Evolutionary conservation across 2,888 invertebrate species (phyloP), one percentile per base, ranked within the genome.

Genomic region (Troides helena): DNA sequence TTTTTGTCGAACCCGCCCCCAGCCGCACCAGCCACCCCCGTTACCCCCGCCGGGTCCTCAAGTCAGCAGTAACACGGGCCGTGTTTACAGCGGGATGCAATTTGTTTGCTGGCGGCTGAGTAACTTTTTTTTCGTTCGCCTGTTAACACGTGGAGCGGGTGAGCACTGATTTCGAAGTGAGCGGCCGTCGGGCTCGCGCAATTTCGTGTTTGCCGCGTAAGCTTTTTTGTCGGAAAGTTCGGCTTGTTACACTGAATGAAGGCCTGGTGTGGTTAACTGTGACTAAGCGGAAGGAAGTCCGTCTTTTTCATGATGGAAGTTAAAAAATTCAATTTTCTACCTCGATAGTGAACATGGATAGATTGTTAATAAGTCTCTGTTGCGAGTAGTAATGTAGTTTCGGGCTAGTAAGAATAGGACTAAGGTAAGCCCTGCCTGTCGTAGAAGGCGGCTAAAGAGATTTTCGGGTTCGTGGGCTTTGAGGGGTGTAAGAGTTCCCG

Each of bases 1-100:
- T 83, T 86, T 87, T 86, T 83, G 78, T 76, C 74, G 66, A 77
- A 74, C 74, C 72, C n/a, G 23, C 23, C 21, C 10, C 57, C 57
- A 23, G 2, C 23, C 12, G 8, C 57, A 4, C 23, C 21, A 23
- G 23, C 14, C 30, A 30, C 30, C 3, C 30, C 30, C 4, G 30
- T 5, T 3, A 5, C 57, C 7, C 69, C 68, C 72, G 68, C 62
- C 70, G 62, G 18, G 39, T 66, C 65, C 67, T 60, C 60, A 50
- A 65, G 64, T 69, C 70, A 59, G 69, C 67, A 71, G 65, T 72
- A 59, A 46, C 62, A 63, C 59, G 57, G 58, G 63, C 62, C 66
- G 65, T 72, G 71, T 73, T 71, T 69, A 73, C 71, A 70, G 62
- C 67, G 18, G 66, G 58, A 46, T 69, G 69, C 73, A 73, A 73